Conservation (phyloP, 2,797 vertebrate genomes). For the Synaphobranchus kaupii region DNA sequence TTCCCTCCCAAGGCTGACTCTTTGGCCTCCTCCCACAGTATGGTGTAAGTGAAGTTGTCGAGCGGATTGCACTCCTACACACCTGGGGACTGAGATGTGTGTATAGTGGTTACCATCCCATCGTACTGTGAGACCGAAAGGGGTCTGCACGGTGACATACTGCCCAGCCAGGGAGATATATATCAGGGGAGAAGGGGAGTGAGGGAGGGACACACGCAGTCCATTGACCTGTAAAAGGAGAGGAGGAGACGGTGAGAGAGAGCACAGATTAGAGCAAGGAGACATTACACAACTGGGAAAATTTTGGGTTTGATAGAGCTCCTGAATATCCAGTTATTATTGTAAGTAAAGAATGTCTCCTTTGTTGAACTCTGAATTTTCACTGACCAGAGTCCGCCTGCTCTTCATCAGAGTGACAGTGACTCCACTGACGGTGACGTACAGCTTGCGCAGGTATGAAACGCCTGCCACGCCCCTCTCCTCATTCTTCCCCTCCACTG, state of each 20-base stretch:
- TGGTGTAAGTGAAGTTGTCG: not conserved
- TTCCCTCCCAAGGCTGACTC: constrained; percentile 47
- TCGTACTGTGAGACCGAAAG: constrained; percentile 74
- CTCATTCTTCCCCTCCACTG: constrained; percentile 76
- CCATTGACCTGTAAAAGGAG: constrained; percentile 66
- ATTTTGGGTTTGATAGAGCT: not conserved
- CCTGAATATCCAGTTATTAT: not conserved
- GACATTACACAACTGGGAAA: not conserved
- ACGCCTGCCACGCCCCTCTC: constrained; percentile 64
- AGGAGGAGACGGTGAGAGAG: not conserved
- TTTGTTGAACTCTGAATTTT: not conserved
- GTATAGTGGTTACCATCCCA: constrained; percentile 82
- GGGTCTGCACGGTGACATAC: constrained; percentile 72
- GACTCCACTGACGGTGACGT: constrained; percentile 66
- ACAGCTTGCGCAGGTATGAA: constrained; percentile 75
- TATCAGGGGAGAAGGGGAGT: constrained; percentile 65
- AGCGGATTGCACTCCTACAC: constrained; percentile 20
- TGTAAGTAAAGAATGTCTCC: not conserved
- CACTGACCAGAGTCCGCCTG: constrained; percentile 70
- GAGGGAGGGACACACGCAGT: constrained; percentile 66
- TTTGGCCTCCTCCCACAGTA: not conserved
- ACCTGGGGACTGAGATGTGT: constrained; percentile 76
- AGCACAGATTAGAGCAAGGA: not conserved
- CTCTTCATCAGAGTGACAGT: constrained; percentile 75
- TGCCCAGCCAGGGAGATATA: constrained; percentile 70